Base-by-base conservation (phyloP, 2,797 vertebrate species). In the Helostoma temminkii region DNA sequence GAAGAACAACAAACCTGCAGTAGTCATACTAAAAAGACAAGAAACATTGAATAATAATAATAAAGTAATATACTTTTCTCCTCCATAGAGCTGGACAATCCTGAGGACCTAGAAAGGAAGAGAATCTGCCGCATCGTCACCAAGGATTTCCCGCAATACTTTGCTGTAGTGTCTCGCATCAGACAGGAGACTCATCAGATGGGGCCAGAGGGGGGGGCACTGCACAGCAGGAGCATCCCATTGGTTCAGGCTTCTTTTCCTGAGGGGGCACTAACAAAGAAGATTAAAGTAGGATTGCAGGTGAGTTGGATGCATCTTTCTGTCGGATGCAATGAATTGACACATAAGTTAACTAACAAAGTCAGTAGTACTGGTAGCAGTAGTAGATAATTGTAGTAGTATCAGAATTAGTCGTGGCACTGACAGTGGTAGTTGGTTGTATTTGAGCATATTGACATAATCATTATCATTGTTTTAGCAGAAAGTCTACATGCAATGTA, bases 131-230 rank as follows among this genome's bases (percentile, higher is more conserved):
- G 98, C 69, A 97, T 99, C 16, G 88, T 99, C 86, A 99, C 98
- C 0, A 98, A 97, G 90, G 98, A 99, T 70, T 99, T 99, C 78
- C 98, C 98, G 0, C 98, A 99, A 89, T 99, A 99, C 85, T 99
- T 99, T 26, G 98, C 98, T 0, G 98, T 99, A n/a, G 98, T 99
- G 73, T 99, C 98, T 0, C 92, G 98, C 12, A 98, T 99, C 87
- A 96, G 98, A 80, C 98, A 99, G 86, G 98, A 99, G 85, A 98
- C 96, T 69, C 97, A 97, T 88, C 97, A 98, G 19, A 98, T 99
- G 57, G 98, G 98, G 34, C 98, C 98, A 0, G 98, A 99, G 80
- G 98, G 98, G 0, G 98, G 98, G 6, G 93, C 97, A 79, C 92
- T 99, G 68, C 94, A 93, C 88, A 98, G 97, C 81, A 94, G 94